A percentile compares a stretch with the other conserved stretches of the same genome.
phyloP scores from a whole-genome alignment of 2,797 vertebrate genomes.

The Allobates femoralis region DNA sequence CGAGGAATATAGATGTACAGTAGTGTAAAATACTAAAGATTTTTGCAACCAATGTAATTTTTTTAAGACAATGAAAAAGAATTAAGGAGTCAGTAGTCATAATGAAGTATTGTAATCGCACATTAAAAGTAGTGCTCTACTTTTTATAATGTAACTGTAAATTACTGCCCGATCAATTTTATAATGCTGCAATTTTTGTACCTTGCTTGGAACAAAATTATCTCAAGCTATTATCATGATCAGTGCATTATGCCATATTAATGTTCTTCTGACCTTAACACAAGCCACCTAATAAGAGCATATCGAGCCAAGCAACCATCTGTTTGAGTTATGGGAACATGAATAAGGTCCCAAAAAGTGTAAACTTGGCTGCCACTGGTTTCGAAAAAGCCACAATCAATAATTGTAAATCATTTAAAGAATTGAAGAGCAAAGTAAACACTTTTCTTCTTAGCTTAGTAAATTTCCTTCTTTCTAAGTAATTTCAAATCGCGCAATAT shows the following conservation, averaged over 20 bases:
- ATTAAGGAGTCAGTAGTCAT: neutral
- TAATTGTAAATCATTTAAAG: neutral
- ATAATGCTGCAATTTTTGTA: neutral
- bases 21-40: too few species aligned
- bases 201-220: neutral
- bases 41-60: too few species aligned
- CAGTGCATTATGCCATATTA: neutral
- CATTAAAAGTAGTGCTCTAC: neutral
- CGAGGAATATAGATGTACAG: too few species aligned
- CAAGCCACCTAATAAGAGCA: neutral
- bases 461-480: neutral
- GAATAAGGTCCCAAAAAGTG: neutral
- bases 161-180: neutral
- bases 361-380: neutral
- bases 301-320: neutral
- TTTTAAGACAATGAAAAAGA: neutral
- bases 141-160: neutral
- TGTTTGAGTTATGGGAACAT: neutral
- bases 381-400: neutral
- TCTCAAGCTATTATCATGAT: neutral
- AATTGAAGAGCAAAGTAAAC: neutral
- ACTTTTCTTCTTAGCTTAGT: neutral
- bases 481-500: constrained; percentile 26
- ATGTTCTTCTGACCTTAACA: neutral
- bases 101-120: neutral